Evolutionary conservation across 1,140 invertebrate species (phyloP).

Genomic region (Papilio polytes): DNA sequence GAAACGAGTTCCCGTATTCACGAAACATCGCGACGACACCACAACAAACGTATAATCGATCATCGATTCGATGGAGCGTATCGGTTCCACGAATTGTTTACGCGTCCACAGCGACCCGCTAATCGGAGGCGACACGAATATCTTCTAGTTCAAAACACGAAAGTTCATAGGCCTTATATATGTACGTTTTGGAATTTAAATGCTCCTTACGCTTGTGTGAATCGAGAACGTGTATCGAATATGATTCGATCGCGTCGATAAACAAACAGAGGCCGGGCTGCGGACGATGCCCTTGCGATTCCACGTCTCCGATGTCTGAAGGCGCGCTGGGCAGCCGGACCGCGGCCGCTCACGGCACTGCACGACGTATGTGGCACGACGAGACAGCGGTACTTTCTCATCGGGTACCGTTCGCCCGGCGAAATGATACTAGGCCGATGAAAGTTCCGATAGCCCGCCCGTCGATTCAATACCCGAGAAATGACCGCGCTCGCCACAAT

Average conservation of each 20-base stretch:
- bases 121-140: slow-evolving; percentile 3
- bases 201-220: slow-evolving; percentile 74
- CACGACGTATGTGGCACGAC: slow-evolving; percentile 57
- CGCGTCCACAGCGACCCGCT: slow-evolving; percentile 22
- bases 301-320: slow-evolving; percentile 28
- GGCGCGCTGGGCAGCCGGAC: not conserved
- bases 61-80: slow-evolving; percentile 15
- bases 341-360: slow-evolving; percentile 13
- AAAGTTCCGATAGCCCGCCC: slow-evolving; percentile 52
- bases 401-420: slow-evolving; percentile 59
- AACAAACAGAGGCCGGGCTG: slow-evolving; percentile 65
- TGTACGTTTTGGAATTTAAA: slow-evolving; percentile 65
- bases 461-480: slow-evolving; percentile 28
- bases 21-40: slow-evolving; percentile 13
- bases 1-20: slow-evolving; percentile 52
- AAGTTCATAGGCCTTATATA: slow-evolving; percentile 60
- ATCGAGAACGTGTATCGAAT: slow-evolving; percentile 79
- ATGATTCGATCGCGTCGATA: slow-evolving; percentile 65
- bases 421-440: slow-evolving; percentile 65
- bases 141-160: slow-evolving; percentile 48
- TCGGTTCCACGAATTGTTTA: slow-evolving; percentile 29
- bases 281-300: slow-evolving; percentile 63
- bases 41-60: slow-evolving; percentile 24
- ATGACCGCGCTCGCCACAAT: slow-evolving; percentile 38
- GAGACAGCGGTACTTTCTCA: slow-evolving; percentile 74